Evolutionary conservation across 1,140 invertebrate species (phyloP), one percentile per base, ranked within the genome.

Genomic region (Tetranychus cinnabarinus): DNA sequence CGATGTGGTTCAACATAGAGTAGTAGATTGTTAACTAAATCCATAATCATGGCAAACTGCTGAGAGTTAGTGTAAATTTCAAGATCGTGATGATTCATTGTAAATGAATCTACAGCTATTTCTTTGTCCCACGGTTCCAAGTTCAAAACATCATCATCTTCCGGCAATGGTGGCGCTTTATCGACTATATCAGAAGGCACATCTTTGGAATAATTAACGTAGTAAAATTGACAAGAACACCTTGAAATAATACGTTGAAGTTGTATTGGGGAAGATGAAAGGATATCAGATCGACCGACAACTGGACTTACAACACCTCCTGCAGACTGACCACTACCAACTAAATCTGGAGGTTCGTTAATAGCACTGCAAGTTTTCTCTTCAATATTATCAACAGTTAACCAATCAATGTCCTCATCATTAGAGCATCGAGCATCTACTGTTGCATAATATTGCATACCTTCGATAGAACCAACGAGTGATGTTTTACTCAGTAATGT

Each of bases 371-470:
- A 55, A 68, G 84, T 83, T 68, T 85, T 82, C 72, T 91, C 88
- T 74, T 88, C 84, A 58, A 91, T 89, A 68, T 90, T 87, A 65
- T 95, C 88, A 35, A 90, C 79, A 2, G 82, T 86, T 59, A 98
- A 75, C 92, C 93, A 98, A 77, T 90, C 86, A 64, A 97, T 93
- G 70, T 93, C 87, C 45, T 61, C 37, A 37, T 66, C 63, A 42
- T 60, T 15, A 72, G 86, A 83, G 47, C 80, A 78, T 68, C 85
- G 82, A 46, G 83, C 83, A 70, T 83, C 87, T 36, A 96, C 90
- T 37, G 91, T 96, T 2, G 90, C 90, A 76, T 97, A 97, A 74
- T 97, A 97, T 79, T 96, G 91, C 90, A 98, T 96, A 72, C 90
- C 91, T 70, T 95, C 88, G 1, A 98, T 76, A 60, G 85, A 82